These are phyloP conservation scores for Oncopeltus fasciatus DNA, from an alignment of 1,140 invertebrate species.

Conservation along the genomic window DNA sequence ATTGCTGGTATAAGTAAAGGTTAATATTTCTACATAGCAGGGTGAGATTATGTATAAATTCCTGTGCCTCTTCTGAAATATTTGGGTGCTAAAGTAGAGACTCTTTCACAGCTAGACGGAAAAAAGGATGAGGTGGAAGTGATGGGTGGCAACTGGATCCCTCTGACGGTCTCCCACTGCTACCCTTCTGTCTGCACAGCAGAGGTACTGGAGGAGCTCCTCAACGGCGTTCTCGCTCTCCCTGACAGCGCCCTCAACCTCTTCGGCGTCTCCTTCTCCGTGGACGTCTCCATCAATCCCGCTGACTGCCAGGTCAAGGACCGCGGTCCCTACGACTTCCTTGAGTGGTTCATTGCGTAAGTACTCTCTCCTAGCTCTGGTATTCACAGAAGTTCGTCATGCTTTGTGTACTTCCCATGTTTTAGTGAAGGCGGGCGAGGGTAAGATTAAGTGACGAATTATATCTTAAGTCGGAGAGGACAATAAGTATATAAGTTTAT, in stretches of 20 bases:
- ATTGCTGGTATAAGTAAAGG: neutral
- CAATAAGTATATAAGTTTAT: neutral
- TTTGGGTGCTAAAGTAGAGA: too few species aligned
- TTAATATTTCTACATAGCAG: neutral
- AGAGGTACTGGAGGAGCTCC: neutral
- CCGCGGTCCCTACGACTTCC: neutral
- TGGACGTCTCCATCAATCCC: neutral
- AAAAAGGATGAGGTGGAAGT: too few species aligned
- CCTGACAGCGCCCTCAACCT: neutral
- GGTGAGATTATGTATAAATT: neutral
- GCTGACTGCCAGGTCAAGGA: neutral
- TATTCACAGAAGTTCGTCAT: neutral
- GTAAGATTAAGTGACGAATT: neutral
- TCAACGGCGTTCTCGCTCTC: neutral
- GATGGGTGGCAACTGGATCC: neutral
- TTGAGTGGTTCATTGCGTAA: neutral
- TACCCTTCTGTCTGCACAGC: conserved; percentile 7
- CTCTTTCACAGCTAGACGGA: too few species aligned
- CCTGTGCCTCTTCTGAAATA: neutral
- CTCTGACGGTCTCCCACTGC: conserved; percentile 10
- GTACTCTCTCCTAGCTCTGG: too few species aligned
- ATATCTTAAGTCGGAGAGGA: neutral
- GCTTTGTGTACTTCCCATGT: neutral
- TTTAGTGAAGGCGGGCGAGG: neutral
- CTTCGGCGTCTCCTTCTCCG: neutral